Percentiles rank a stretch among this genome's conserved stretches.
phyloP scores from a whole-genome alignment of 2,113 vertebrate genomes.

The Machaerirhynchus nigripectus region DNA sequence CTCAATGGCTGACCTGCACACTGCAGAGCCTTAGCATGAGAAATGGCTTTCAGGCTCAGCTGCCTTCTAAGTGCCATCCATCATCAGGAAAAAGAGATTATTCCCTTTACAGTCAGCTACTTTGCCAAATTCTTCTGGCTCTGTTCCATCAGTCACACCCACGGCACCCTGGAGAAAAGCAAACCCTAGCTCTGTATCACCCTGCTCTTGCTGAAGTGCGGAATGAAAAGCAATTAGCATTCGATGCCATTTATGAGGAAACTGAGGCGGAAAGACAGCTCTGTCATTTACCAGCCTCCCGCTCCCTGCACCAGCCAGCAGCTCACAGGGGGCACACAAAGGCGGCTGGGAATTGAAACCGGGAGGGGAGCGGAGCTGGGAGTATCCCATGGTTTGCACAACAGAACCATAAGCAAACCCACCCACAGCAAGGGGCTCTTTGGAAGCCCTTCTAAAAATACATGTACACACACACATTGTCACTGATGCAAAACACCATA shows the following conservation, averaged over 20 bases:
- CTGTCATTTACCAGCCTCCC: background rate
- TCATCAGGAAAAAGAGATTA: conserved; percentile 31
- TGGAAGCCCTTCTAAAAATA: conserved; percentile 3
- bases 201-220: background rate
- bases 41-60: conserved; percentile 26
- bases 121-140: conserved; percentile 13
- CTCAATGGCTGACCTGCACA: background rate
- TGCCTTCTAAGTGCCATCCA: conserved; percentile 32
- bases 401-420: background rate
- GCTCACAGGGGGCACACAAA: background rate
- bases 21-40: background rate
- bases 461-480: background rate
- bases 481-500: background rate
- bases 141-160: conserved; percentile 11
- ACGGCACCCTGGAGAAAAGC: background rate
- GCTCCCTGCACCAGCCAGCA: background rate
- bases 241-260: background rate
- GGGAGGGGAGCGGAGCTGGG: background rate
- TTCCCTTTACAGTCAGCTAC: background rate
- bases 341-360: background rate
- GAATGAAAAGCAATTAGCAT: background rate
- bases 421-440: background rate
- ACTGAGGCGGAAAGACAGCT: background rate
- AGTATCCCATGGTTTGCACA: background rate
- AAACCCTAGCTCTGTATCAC: background rate